Evolutionary conservation across 2,888 invertebrate species (phyloP).

Genomic region (Lasioglossum pauxillum): DNA sequence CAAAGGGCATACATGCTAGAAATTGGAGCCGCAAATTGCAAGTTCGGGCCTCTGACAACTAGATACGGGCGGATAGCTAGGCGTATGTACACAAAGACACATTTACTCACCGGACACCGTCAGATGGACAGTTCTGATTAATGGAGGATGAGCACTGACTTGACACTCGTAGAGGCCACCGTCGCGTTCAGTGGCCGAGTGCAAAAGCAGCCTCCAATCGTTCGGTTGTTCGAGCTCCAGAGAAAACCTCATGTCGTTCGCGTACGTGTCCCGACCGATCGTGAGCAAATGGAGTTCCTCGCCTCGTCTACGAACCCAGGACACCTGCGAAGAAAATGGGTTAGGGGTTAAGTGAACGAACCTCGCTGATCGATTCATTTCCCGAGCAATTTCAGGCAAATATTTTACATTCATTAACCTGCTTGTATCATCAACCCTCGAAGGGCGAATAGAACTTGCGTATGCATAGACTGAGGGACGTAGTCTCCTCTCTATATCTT

Average conservation of each 20-base stretch:
- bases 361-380: background rate
- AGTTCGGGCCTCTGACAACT: conserved; percentile 40
- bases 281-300: conserved; percentile 81
- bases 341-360: background rate
- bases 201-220: conserved; percentile 91
- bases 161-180: conserved; percentile 93
- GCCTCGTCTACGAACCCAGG: conserved; percentile 81
- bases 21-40: conserved; percentile 57
- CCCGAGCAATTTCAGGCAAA: background rate
- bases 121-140: conserved; percentile 89
- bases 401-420: background rate
- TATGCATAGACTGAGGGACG: background rate
- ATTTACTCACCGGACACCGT: conserved; percentile 89
- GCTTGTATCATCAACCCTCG: background rate
- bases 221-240: conserved; percentile 90
- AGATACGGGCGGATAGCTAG: conserved; percentile 32
- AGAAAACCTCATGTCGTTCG: conserved; percentile 87
- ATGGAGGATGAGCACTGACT: conserved; percentile 91
- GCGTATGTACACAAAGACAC: conserved; percentile 28
- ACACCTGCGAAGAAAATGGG: conserved; percentile 74
- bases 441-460: background rate
- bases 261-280: conserved; percentile 79
- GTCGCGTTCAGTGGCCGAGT: conserved; percentile 90
- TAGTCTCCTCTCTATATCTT: background rate
- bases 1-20: conserved; percentile 62